Base-by-base conservation (phyloP, 1,140 invertebrate species). In the Sesamia nonagrioides region DNA sequence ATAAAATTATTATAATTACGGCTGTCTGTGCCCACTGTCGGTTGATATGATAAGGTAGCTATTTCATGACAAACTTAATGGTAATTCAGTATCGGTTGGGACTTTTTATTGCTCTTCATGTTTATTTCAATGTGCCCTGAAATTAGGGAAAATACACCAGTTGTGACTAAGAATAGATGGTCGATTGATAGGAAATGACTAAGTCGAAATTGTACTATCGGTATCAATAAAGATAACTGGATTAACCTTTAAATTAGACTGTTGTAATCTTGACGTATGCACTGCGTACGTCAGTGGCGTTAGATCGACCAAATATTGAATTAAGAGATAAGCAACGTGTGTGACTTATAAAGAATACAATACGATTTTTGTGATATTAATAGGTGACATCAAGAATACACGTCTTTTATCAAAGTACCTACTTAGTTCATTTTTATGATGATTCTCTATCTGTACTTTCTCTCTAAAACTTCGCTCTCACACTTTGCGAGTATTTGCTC, bases 1-100 rank as follows among this genome's bases (percentile, higher is more conserved):
- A 71, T 76, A 80, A 71, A 76, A 76, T 71, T 71, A 76, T 80
- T 76, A 80, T 78, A 72, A 78, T 72, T 78, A 72, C 33, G 54
- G 68, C 54, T 60, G 66, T 61, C 42, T 71, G 35, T 77, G 56
- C 54, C 68, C 40, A 71, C 77, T 52, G 77, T 56, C 13, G 7
- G 6, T 33, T 50, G 77, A 72, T 72, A 72, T 72, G 77, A 78
- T 72, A 78, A 72, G 21, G 68, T 40, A 56, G 42, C 76, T 54
- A 54, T 72, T 78, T 72, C 18, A 72, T 72, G 56, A 72, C 77
- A 15, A 71, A 71, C 54, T 60, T 61, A 58, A 73, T 73, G 50
- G 37, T 63, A 37, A 76, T 68, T 68, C 52, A 40, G 60, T 66
- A 66, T 68, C 60, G 35, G 35, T 77, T 68, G 33, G 48, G 35